A percentile compares a stretch with the other conserved stretches of the same genome.
Evolutionary conservation across 2,113 vertebrate genomes (phyloP).

Genomic region (Elaphurus davidianus): DNA sequence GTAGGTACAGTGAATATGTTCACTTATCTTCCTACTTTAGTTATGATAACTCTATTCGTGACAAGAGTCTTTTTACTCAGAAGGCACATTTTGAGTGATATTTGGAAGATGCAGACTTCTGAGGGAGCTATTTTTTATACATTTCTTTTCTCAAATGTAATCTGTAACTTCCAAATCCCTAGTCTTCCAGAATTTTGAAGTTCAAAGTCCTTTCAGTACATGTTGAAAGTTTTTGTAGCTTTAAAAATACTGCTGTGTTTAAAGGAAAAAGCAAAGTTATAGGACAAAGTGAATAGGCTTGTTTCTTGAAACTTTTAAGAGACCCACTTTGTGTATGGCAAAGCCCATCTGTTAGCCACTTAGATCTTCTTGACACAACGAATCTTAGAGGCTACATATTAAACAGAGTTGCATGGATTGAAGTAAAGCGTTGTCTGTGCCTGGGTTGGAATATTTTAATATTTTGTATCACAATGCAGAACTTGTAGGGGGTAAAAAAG

Average conservation of each 20-base stretch:
- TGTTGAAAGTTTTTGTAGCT: background rate
- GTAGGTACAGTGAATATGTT: background rate
- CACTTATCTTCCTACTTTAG: background rate
- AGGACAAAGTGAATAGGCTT: background rate
- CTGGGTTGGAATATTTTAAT: background rate
- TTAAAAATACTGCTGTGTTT: background rate
- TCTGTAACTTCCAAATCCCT: background rate
- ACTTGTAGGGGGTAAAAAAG: background rate
- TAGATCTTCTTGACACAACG: background rate
- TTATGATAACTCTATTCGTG: background rate
- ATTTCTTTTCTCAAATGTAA: background rate
- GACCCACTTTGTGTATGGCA: background rate
- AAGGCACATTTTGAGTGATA: background rate
- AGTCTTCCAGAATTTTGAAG: background rate
- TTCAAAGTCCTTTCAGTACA: background rate
- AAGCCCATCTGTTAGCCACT: background rate
- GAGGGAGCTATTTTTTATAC: background rate
- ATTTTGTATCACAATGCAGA: background rate
- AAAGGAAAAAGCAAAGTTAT: background rate
- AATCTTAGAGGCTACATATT: background rate
- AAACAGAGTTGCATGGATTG: background rate
- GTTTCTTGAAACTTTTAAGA: background rate
- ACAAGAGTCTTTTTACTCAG: background rate
- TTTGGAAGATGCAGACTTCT: background rate
- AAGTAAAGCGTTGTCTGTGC: background rate